phyloP scores from a whole-genome alignment of 2,888 invertebrate genomes.

The Polyploca ridens region DNA sequence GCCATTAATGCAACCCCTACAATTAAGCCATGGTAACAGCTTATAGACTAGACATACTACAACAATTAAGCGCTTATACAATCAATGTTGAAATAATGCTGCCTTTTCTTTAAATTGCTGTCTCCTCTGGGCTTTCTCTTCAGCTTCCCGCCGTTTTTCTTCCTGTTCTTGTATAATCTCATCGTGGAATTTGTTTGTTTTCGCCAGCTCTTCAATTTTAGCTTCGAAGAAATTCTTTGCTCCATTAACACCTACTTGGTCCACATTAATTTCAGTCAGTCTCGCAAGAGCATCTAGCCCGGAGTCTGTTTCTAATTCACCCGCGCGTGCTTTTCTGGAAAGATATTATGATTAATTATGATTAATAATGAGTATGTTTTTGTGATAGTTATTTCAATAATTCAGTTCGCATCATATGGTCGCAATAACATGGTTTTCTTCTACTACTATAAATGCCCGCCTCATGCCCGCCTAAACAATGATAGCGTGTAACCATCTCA shows the following conservation, averaged over 20 bases:
- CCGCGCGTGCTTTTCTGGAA: slow-evolving; percentile 93
- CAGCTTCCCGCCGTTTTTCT: slow-evolving; percentile 92
- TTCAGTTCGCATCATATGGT: no score
- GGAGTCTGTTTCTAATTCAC: slow-evolving; percentile 94
- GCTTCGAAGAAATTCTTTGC: slow-evolving; percentile 98
- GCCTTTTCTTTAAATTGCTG: slow-evolving; percentile 96
- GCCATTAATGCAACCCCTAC: background rate
- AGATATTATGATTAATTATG: no score
- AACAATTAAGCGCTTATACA: slow-evolving; percentile 41
- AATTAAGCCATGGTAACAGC: slow-evolving; percentile 77
- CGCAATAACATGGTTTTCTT: no score
- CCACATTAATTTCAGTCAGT: slow-evolving; percentile 95
- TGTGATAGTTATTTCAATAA: no score
- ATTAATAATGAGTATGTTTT: no score
- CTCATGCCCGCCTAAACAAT: no score
- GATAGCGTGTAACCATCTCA: no score
- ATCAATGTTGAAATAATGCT: slow-evolving; percentile 87
- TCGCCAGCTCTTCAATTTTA: slow-evolving; percentile 94
- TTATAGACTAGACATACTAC: slow-evolving; percentile 74
- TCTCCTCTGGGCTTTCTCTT: slow-evolving; percentile 91
- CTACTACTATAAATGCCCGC: no score
- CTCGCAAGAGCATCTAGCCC: slow-evolving; percentile 94
- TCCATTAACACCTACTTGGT: slow-evolving; percentile 96
- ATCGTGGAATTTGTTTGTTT: slow-evolving; percentile 94
- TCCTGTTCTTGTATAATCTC: slow-evolving; percentile 97